These are phyloP conservation scores for Oscheius sp. DNA, from an alignment of 2,888 invertebrate species.

Conservation along the genomic window DNA sequence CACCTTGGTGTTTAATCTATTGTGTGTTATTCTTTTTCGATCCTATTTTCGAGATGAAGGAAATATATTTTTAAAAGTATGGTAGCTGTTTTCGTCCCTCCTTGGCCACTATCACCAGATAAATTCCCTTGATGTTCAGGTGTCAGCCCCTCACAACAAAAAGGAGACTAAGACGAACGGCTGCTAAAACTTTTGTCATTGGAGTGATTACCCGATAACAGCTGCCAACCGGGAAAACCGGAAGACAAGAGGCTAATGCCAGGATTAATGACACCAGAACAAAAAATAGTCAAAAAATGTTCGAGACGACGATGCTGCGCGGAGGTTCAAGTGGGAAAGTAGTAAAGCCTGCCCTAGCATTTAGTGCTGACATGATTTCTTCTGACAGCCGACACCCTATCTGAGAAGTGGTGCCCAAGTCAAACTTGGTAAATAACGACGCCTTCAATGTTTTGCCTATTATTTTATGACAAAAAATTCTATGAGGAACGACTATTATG, in stretches of 20 bases:
- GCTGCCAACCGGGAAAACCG: conserved; percentile 14
- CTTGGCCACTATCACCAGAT: neutral
- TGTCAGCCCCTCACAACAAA: conserved; percentile 25
- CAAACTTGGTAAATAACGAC: neutral
- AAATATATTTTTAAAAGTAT: conserved; percentile 3
- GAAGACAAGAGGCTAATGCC: neutral
- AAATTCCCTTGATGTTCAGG: conserved; percentile 21
- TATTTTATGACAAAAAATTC: too few species aligned
- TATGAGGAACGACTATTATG: conserved; percentile 5
- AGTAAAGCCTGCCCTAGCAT: conserved; percentile 31
- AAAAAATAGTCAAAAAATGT: neutral
- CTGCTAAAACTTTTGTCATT: conserved; percentile 21
- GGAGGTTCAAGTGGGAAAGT: conserved; percentile 31
- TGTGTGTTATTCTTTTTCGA: neutral
- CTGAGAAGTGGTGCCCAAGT: conserved; percentile 20
- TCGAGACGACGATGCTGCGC: conserved; percentile 15
- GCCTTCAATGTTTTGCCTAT: neutral
- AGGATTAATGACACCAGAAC: neutral
- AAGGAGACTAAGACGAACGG: conserved; percentile 28
- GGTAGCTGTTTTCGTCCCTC: conserved; percentile 4
- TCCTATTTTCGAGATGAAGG: neutral
- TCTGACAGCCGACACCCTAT: conserved; percentile 29
- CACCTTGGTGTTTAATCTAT: neutral
- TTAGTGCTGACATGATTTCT: conserved; percentile 31
- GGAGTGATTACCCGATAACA: conserved; percentile 18